Evolutionary conservation across 2,113 vertebrate species (phyloP).

Genomic region (Protobothrops flavoviridis): DNA sequence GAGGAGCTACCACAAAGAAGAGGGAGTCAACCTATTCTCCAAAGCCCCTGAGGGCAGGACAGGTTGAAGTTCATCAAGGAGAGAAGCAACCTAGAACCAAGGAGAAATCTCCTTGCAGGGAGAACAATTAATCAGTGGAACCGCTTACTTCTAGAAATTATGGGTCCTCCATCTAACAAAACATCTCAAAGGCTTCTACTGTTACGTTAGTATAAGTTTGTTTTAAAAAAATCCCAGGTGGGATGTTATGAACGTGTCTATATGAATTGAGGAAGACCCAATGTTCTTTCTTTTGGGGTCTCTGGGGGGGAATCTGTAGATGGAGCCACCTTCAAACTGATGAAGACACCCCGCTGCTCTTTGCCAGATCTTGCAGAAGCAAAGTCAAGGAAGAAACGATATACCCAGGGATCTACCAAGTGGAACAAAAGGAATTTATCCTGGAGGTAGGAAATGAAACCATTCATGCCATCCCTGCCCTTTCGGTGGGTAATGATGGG

Average conservation of each 20-base stretch:
- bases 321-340: constrained; percentile 85
- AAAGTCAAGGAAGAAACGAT: constrained; percentile 72
- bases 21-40: neutral
- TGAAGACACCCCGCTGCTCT: constrained; percentile 95
- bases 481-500: neutral
- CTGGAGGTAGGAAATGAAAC: constrained; percentile 82
- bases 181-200: neutral
- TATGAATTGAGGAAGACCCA: neutral
- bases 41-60: neutral
- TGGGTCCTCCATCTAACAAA: no score
- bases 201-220: neutral
- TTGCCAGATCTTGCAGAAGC: constrained; percentile 78
- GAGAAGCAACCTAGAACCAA: no score
- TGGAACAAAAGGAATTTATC: constrained; percentile 94
- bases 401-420: constrained; percentile 70
- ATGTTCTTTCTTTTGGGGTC: neutral
- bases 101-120: no score
- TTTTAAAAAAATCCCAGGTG: neutral
- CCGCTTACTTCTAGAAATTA: no score
- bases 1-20: neutral
- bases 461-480: neutral
- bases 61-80: no score
- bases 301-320: constrained; percentile 68
- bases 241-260: neutral
- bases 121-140: no score